Evolutionary conservation across 2,888 invertebrate species (phyloP).

Genomic region (Acleris cristana): DNA sequence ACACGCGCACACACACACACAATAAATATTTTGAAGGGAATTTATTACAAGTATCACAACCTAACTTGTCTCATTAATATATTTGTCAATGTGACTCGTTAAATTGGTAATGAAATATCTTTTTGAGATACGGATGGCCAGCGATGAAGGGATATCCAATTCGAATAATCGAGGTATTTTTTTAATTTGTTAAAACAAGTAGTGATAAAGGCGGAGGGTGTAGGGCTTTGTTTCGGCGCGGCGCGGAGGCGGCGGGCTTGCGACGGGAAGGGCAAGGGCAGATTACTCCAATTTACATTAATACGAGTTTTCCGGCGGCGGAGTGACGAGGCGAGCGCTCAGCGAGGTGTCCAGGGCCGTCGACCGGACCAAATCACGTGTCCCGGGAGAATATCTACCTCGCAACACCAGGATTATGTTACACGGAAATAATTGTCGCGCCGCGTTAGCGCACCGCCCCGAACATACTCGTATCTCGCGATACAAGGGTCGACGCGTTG

Average conservation of each 20-base stretch:
- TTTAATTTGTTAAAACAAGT: conserved; percentile 31
- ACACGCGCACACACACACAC: background rate
- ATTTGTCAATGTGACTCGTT: too few relatives aligned
- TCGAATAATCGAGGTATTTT: conserved; percentile 2
- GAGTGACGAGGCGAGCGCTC: conserved; percentile 49
- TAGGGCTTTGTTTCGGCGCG: conserved; percentile 43
- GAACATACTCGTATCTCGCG: conserved; percentile 58
- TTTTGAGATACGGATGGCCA: too few relatives aligned
- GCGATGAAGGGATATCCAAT: too few relatives aligned
- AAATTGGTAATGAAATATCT: too few relatives aligned
- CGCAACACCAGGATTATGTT: conserved; percentile 73
- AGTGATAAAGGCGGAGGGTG: conserved; percentile 35
- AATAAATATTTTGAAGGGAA: background rate
- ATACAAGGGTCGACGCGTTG: conserved; percentile 67
- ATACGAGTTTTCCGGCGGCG: conserved; percentile 63
- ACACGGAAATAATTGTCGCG: conserved; percentile 78
- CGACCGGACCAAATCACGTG: conserved; percentile 63
- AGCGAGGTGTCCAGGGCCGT: conserved; percentile 32
- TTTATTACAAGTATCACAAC: too few relatives aligned
- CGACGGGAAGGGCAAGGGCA: conserved; percentile 58
- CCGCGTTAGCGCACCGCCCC: conserved; percentile 60
- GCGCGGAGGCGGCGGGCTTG: conserved; percentile 42
- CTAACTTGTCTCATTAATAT: too few relatives aligned
- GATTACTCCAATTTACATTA: conserved; percentile 72
- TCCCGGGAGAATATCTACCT: conserved; percentile 67